These are phyloP conservation scores for Solenodon paradoxus DNA, from an alignment of 2,113 vertebrate genomes.

Conservation along the genomic window DNA sequence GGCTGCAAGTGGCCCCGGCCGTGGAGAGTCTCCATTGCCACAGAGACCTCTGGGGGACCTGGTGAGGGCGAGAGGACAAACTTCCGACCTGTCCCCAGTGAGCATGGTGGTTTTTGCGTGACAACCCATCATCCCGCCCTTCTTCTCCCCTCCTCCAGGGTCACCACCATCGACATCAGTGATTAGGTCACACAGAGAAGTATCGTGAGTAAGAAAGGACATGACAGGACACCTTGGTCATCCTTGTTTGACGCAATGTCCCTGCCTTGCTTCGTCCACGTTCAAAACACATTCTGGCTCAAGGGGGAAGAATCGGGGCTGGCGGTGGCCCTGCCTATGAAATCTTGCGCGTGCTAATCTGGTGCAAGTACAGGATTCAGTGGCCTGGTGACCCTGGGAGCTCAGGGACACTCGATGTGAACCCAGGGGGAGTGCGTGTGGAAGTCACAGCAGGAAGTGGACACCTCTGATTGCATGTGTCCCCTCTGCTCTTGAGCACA, in stretches of 20 bases:
- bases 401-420: background rate
- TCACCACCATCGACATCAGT: background rate
- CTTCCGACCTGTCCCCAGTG: too few relatives aligned
- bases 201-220: rapidly evolving
- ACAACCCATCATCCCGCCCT: too few relatives aligned
- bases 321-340: background rate
- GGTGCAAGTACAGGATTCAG: rapidly evolving
- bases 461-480: rapidly evolving
- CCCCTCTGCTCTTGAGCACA: background rate
- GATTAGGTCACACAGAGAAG: background rate
- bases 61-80: too few relatives aligned
- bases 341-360: rapidly evolving
- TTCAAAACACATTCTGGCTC: background rate
- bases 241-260: too few relatives aligned
- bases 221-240: rapidly evolving
- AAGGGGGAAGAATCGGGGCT: rapidly evolving
- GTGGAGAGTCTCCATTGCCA: too few relatives aligned
- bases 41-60: too few relatives aligned
- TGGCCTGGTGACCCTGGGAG: background rate
- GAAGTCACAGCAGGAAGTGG: background rate
- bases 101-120: too few relatives aligned
- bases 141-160: background rate
- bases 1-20: too few relatives aligned
- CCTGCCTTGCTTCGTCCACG: background rate
- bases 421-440: rapidly evolving